These are phyloP conservation scores for Achroia grisella DNA, from an alignment of 1,140 invertebrate genomes.

Conservation along the genomic window DNA sequence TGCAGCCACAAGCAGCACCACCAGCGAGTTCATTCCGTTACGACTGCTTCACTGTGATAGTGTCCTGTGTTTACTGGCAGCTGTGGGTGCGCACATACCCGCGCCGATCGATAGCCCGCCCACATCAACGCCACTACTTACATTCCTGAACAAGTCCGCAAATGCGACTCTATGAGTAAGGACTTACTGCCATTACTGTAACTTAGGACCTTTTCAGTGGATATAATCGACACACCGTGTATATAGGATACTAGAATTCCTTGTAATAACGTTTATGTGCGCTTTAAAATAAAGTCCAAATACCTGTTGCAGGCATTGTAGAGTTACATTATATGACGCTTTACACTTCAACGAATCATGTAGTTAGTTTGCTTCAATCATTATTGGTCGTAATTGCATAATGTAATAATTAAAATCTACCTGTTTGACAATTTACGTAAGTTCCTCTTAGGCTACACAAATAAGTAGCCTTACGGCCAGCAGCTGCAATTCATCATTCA, in stretches of 20 bases:
- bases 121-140: conserved; percentile 37
- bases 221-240: neutral
- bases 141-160: conserved; percentile 17
- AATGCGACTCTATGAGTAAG: conserved; percentile 4
- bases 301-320: neutral
- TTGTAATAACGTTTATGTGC: conserved; percentile 14
- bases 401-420: too few species aligned
- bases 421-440: too few species aligned
- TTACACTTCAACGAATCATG: conserved; percentile 1
- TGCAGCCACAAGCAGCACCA: conserved; percentile 24
- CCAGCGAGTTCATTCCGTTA: conserved; percentile 37
- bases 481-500: too few species aligned
- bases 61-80: conserved; percentile 37
- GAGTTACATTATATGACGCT: neutral
- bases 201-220: too few species aligned
- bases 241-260: neutral
- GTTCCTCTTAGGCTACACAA: too few species aligned
- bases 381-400: too few species aligned
- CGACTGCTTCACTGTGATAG: conserved; percentile 17
- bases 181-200: neutral
- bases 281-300: conserved; percentile 9
- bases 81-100: conserved; percentile 31
- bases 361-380: too few species aligned
- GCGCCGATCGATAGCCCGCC: conserved; percentile 60
- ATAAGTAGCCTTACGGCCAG: too few species aligned